These are phyloP conservation scores for Penaeus monodon DNA, from an alignment of 2,888 invertebrate species.

Conservation along the genomic window DNA sequence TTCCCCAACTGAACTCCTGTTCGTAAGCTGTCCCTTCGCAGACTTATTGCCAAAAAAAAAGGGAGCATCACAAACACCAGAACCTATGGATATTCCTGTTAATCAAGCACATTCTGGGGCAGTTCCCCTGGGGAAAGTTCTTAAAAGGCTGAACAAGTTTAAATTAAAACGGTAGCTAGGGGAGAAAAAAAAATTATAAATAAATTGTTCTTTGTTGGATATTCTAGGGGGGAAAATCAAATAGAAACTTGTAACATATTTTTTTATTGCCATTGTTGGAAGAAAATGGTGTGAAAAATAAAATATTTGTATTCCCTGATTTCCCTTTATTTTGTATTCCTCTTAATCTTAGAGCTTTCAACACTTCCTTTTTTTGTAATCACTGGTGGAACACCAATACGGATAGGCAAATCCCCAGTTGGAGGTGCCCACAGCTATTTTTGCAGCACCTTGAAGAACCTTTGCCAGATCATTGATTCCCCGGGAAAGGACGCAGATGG, in stretches of 20 bases:
- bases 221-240: neutral
- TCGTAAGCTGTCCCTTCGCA: constrained; percentile 42
- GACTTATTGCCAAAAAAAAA: constrained; percentile 58
- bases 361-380: constrained; percentile 65
- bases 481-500: constrained; percentile 48
- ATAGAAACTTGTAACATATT: no score
- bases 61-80: constrained; percentile 46
- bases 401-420: constrained; percentile 61
- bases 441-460: constrained; percentile 69
- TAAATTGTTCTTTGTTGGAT: neutral
- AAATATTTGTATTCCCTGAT: no score
- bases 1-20: neutral
- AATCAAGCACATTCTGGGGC: constrained; percentile 22
- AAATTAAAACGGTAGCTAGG: constrained; percentile 60
- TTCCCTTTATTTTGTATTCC: no score
- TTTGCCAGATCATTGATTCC: constrained; percentile 68
- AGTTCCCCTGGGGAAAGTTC: constrained; percentile 56
- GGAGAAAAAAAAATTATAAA: neutral
- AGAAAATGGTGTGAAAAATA: no score
- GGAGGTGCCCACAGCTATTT: constrained; percentile 68
- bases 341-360: no score
- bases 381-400: constrained; percentile 70
- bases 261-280: no score
- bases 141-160: constrained; percentile 59
- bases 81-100: constrained; percentile 32